Conservation (phyloP, 2,113 vertebrate species). For the Saguinus midas region DNA sequence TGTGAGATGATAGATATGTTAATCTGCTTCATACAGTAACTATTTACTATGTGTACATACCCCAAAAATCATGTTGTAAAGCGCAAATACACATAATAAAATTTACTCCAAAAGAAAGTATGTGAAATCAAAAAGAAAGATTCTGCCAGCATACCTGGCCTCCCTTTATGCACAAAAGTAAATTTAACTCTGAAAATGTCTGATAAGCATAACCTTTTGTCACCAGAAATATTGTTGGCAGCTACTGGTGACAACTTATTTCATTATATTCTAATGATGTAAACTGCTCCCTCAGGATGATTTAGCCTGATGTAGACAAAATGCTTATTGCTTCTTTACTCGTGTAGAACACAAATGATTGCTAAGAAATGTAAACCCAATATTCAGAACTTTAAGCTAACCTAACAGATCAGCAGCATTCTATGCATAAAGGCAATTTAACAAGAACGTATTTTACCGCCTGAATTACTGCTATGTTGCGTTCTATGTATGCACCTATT, state of each 20-base stretch:
- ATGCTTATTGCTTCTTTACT: conserved; percentile 48
- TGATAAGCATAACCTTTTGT: conserved; percentile 56
- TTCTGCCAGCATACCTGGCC: neutral
- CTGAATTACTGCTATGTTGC: neutral
- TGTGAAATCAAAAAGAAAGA: conserved; percentile 48
- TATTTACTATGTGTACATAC: neutral
- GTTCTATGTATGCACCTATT: neutral
- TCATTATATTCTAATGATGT: conserved; percentile 58
- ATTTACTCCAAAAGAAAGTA: neutral
- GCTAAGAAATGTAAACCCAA: conserved; percentile 37
- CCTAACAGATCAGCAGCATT: neutral
- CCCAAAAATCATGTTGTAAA: neutral
- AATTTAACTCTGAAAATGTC: conserved; percentile 17
- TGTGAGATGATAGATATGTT: neutral
- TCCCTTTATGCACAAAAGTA: conserved; percentile 9
- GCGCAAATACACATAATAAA: neutral
- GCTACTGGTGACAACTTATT: conserved; percentile 58
- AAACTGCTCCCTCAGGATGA: conserved; percentile 63
- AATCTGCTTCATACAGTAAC: neutral
- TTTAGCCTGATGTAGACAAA: conserved; percentile 57
- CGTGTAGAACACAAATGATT: conserved; percentile 49
- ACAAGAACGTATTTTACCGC: neutral
- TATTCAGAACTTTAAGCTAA: conserved; percentile 6
- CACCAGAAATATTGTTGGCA: conserved; percentile 54
- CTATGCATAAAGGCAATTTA: neutral